Evolutionary conservation across 2,797 vertebrate species (phyloP).

Genomic region (Trichosurus vulpecula): DNA sequence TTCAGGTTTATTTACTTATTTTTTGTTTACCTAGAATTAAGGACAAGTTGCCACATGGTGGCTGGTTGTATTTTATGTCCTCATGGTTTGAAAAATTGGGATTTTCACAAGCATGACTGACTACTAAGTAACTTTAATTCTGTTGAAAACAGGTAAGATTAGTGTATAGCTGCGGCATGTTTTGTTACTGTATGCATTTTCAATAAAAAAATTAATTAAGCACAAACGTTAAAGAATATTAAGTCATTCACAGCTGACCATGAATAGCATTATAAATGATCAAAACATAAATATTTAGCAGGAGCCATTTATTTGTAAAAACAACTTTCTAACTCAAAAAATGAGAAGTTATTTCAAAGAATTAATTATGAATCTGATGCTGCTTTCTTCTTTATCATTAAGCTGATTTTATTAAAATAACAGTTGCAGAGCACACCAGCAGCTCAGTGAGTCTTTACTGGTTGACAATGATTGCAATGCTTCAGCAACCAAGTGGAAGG

Average conservation of each 20-base stretch:
- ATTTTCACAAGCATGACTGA: not conserved
- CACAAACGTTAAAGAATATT: not conserved
- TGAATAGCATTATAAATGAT: not conserved
- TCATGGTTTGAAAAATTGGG: not conserved
- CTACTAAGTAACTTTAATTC: not conserved
- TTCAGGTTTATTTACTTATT: not conserved
- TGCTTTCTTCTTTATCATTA: not conserved
- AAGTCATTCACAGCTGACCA: not conserved
- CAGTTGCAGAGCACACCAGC: not conserved
- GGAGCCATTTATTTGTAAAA: not conserved
- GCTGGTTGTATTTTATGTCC: not conserved
- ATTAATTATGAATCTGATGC: not conserved
- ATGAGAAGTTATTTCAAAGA: not conserved
- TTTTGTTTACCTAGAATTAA: not conserved
- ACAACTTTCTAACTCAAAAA: not conserved
- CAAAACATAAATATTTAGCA: not conserved
- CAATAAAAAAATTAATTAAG: not conserved
- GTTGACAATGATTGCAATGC: not conserved
- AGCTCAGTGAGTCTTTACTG: not conserved
- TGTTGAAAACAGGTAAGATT: not conserved
- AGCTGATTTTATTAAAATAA: not conserved
- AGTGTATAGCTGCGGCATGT: not conserved
- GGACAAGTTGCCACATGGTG: not conserved
- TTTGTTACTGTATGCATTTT: not conserved
- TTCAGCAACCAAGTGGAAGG: slow-evolving; percentile 90